A percentile compares a stretch with the other conserved stretches of the same genome.
phyloP scores from a whole-genome alignment of 1,140 invertebrate species.

The Drosophila pachea region DNA sequence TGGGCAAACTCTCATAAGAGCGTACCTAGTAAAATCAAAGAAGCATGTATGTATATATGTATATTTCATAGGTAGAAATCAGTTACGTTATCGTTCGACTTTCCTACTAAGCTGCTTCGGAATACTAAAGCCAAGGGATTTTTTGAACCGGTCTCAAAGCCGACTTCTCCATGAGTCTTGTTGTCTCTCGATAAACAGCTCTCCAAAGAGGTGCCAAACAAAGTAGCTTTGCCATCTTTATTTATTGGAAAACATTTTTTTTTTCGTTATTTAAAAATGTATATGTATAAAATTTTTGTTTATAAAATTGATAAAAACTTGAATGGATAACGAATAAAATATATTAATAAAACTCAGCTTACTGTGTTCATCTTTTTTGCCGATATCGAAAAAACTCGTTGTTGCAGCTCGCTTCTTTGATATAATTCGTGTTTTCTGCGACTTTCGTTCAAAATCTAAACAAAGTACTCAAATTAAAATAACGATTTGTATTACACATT shows the following conservation, averaged over 20 bases:
- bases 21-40: conserved; percentile 45
- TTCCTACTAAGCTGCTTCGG: conserved; percentile 37
- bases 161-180: conserved; percentile 24
- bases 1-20: conserved; percentile 71
- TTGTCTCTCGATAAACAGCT: conserved; percentile 90
- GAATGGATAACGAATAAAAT: too few species aligned
- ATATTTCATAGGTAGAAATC: neutral
- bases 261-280: neutral
- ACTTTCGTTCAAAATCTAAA: conserved; percentile 80
- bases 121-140: conserved; percentile 62
- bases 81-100: conserved; percentile 60
- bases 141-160: conserved; percentile 42
- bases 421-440: conserved; percentile 85
- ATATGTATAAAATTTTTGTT: neutral
- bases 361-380: conserved; percentile 85
- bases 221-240: conserved; percentile 62
- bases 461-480: neutral
- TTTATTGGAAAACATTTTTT: neutral
- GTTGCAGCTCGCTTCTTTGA: conserved; percentile 91
- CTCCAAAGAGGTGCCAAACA: conserved; percentile 90
- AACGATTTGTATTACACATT: neutral
- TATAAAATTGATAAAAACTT: neutral
- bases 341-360: conserved; percentile 63
- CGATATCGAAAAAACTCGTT: conserved; percentile 90
- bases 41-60: too few species aligned